Conservation (phyloP, 2,888 invertebrate genomes). For the Noctuana brunneofusca region DNA sequence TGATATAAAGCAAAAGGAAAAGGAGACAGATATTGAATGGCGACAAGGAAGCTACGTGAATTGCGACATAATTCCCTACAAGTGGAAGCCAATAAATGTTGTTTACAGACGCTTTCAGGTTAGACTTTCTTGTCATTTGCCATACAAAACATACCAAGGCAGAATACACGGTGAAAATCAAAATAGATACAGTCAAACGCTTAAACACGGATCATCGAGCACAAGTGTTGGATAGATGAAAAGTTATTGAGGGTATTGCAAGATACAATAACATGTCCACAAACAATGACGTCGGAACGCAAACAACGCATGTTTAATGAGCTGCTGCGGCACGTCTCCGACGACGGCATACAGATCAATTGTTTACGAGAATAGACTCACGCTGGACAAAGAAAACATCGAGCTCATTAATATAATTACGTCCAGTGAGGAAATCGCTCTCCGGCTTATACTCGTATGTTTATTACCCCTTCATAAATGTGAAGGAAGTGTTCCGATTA, state of each 20-base stretch:
- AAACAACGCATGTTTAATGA: slow-evolving; percentile 70
- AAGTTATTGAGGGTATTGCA: slow-evolving; percentile 55
- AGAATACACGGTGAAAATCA: neutral
- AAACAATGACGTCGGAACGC: slow-evolving; percentile 64
- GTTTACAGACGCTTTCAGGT: neutral
- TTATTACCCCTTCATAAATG: slow-evolving; percentile 26
- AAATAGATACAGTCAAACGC: neutral
- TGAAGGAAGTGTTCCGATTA: slow-evolving; percentile 18
- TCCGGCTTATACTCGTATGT: slow-evolving; percentile 7
- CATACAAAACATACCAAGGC: neutral
- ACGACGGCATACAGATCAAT: slow-evolving; percentile 73
- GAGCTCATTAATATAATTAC: slow-evolving; percentile 50
- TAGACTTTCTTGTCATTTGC: no score
- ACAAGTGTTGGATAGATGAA: slow-evolving; percentile 30
- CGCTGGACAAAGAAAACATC: slow-evolving; percentile 64
- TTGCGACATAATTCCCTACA: neutral
- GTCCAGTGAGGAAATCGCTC: slow-evolving; percentile 49
- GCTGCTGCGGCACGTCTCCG: slow-evolving; percentile 50
- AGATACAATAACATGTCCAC: slow-evolving; percentile 57
- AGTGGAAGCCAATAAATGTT: neutral
- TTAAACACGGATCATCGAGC: neutral
- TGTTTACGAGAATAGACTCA: slow-evolving; percentile 60
- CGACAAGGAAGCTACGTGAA: neutral
- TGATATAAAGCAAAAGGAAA: neutral
- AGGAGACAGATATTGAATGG: neutral